These are phyloP conservation scores for Erythrolamprus reginae DNA, from an alignment of 2,113 vertebrate genomes.

Conservation along the genomic window DNA sequence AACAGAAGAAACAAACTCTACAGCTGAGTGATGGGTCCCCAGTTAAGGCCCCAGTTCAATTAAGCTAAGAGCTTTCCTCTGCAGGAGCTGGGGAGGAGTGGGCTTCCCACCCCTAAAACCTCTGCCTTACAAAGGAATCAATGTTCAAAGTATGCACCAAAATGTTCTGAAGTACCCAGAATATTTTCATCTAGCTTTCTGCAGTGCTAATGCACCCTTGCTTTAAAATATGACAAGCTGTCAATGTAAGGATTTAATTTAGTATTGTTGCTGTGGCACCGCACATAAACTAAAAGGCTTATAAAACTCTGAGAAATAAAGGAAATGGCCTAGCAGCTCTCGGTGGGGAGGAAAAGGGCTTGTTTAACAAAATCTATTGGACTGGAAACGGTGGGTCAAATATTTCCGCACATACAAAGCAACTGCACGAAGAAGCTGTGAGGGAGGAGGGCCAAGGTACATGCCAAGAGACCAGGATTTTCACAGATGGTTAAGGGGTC, in stretches of 20 bases:
- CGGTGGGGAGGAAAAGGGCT: not conserved
- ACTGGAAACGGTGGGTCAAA: not conserved
- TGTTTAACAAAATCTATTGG: not conserved
- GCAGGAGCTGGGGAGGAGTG: not conserved
- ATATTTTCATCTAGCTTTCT: slow-evolving; percentile 19
- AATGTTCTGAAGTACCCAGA: slow-evolving; percentile 1
- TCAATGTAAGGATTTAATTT: slow-evolving; percentile 8
- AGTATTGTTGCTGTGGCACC: not conserved
- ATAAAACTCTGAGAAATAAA: slow-evolving; percentile 29
- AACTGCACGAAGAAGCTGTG: too few relatives aligned
- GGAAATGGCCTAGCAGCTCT: not conserved
- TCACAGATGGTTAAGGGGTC: not conserved
- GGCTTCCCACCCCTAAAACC: slow-evolving; percentile 30
- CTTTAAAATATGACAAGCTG: not conserved
- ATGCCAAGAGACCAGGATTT: not conserved
- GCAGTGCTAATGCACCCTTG: not conserved
- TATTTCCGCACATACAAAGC: not conserved
- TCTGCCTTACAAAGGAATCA: slow-evolving; percentile 7
- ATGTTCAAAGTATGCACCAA: slow-evolving; percentile 13
- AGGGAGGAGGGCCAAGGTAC: not conserved
- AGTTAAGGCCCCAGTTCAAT: slow-evolving; percentile 61
- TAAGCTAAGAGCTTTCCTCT: slow-evolving; percentile 69
- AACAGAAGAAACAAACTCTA: slow-evolving; percentile 48
- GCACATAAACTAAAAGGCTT: slow-evolving; percentile 2
- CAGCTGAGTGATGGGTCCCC: slow-evolving; percentile 58